Conservation (phyloP, 2,888 invertebrate genomes). For the Alloscopus bannaensis region DNA sequence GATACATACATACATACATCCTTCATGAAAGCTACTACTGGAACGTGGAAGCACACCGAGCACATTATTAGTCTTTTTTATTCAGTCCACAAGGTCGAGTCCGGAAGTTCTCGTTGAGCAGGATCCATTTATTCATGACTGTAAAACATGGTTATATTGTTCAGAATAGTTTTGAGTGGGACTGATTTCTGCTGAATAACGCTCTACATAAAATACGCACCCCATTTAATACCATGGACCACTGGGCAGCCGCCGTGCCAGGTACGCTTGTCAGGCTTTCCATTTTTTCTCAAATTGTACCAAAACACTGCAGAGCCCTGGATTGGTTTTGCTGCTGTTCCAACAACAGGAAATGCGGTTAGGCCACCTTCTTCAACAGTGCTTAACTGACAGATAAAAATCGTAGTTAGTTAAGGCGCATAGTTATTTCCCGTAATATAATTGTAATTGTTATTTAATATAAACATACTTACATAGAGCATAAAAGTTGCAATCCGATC, state of each 20-base stretch:
- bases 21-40: not conserved
- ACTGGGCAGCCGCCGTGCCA: conserved; percentile 68
- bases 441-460: not conserved
- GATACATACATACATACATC: no score
- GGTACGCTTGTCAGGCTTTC: conserved; percentile 53
- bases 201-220: conserved; percentile 15
- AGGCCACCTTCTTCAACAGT: conserved; percentile 48
- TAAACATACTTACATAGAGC: conserved; percentile 48
- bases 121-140: conserved; percentile 66
- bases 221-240: conserved; percentile 63
- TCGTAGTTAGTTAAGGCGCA: no score
- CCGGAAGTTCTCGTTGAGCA: conserved; percentile 42
- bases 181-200: not conserved
- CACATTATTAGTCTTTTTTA: not conserved
- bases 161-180: no score
- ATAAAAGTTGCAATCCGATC: conserved; percentile 50
- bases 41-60: no score
- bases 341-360: conserved; percentile 47
- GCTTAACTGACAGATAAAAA: conserved; percentile 34
- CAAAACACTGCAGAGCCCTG: conserved; percentile 68
- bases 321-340: conserved; percentile 51
- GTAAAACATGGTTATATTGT: not conserved
- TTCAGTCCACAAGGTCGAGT: conserved; percentile 16
- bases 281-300: conserved; percentile 66
- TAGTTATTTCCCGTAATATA: not conserved